Evolutionary conservation across 2,113 vertebrate genomes (phyloP).

Genomic region (Dermatemys mawii): DNA sequence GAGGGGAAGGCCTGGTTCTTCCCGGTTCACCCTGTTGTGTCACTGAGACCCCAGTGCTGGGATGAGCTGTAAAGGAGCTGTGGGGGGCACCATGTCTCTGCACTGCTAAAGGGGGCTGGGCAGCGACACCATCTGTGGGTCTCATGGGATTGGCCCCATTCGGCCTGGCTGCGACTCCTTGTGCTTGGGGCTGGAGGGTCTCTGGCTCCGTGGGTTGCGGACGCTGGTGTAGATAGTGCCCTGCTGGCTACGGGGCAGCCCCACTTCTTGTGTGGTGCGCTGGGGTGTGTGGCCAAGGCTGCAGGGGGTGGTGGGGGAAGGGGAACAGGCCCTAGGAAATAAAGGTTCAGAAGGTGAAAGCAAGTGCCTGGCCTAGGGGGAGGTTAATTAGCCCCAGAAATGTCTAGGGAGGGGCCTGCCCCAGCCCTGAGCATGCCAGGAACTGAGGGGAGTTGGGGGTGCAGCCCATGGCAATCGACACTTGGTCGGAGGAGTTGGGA

Average conservation of each 20-base stretch:
- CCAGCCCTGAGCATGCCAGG: neutral
- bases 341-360: neutral
- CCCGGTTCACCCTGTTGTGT: rapidly evolving
- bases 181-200: too few species aligned
- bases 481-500: rapidly evolving
- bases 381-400: too few species aligned
- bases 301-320: neutral
- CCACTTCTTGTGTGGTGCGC: neutral
- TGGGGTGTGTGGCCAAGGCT: neutral
- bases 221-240: neutral
- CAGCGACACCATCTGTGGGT: too few species aligned
- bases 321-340: neutral
- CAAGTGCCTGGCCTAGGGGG: neutral
- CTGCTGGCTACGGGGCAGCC: neutral
- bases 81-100: too few species aligned
- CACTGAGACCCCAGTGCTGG: neutral
- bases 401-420: too few species aligned
- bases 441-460: too few species aligned
- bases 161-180: too few species aligned
- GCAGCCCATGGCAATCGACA: neutral
- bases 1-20: neutral
- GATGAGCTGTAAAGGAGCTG: too few species aligned
- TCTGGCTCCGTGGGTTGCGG: neutral
- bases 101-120: too few species aligned
- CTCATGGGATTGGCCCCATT: too few species aligned